Evolutionary conservation across 2,113 vertebrate species (phyloP).

Genomic region (Chascanopsetta lugubris): DNA sequence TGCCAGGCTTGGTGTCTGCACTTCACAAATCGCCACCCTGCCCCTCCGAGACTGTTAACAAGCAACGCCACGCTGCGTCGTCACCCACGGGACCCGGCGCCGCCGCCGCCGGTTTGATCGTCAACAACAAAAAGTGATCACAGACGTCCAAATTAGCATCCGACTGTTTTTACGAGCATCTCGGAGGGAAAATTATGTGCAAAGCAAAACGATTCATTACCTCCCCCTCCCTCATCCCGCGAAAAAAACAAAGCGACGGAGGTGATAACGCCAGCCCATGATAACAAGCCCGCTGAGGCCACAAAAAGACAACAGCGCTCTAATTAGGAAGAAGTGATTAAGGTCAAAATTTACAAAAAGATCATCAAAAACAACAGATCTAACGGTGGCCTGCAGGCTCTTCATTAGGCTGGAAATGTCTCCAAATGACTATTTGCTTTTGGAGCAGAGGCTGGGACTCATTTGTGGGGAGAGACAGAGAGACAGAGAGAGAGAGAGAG

Average conservation of each 20-base stretch:
- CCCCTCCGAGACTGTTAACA: conserved; percentile 56
- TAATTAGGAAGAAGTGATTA: conserved; percentile 68
- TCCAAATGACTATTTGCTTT: conserved; percentile 66
- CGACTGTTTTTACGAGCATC: conserved; percentile 37
- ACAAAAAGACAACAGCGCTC: conserved; percentile 53
- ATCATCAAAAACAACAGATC: conserved; percentile 33
- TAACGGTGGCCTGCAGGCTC: conserved; percentile 44
- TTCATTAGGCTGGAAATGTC: conserved; percentile 43
- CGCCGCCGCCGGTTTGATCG: conserved; percentile 47
- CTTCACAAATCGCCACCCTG: conserved; percentile 49
- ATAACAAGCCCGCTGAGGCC: conserved; percentile 65
- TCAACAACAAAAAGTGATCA: conserved; percentile 53
- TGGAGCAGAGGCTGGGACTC: conserved; percentile 46
- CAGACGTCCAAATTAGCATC: conserved; percentile 61
- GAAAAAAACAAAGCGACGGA: conserved; percentile 68
- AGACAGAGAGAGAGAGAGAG: conserved; percentile 45
- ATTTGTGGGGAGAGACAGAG: conserved; percentile 55
- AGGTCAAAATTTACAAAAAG: conserved; percentile 25
- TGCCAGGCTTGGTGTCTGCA: conserved; percentile 37
- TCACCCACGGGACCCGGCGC: conserved; percentile 37
- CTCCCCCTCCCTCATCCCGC: conserved; percentile 40
- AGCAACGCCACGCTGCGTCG: conserved; percentile 13
- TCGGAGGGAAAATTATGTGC: conserved; percentile 55
- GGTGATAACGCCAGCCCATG: conserved; percentile 51
- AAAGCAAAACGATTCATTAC: conserved; percentile 69